phyloP scores from a whole-genome alignment of 2,888 invertebrate genomes.

The Cephus pulcher region DNA sequence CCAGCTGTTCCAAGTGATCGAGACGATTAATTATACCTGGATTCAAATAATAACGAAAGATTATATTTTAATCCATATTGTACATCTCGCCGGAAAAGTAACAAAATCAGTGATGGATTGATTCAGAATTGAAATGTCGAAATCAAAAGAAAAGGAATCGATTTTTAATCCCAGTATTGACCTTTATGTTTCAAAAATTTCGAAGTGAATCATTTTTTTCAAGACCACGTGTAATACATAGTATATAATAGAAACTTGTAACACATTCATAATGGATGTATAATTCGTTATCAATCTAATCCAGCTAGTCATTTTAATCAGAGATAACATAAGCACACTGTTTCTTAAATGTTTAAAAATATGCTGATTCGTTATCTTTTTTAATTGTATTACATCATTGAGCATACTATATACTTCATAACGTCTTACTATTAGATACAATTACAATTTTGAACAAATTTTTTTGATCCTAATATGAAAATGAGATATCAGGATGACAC shows the following conservation, averaged over 20 bases:
- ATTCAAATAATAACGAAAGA: neutral
- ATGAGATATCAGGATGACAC: neutral
- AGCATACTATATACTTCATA: too few species aligned
- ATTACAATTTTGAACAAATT: too few species aligned
- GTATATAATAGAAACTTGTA: neutral
- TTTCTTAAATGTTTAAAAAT: neutral
- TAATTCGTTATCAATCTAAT: neutral
- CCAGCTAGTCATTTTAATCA: neutral
- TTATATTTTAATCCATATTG: neutral
- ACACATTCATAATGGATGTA: neutral
- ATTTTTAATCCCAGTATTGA: neutral
- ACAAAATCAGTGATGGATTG: neutral
- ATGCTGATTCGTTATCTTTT: neutral
- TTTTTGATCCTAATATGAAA: too few species aligned
- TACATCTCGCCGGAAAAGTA: neutral
- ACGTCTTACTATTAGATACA: too few species aligned
- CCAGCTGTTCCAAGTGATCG: conserved; percentile 45
- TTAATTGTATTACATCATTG: neutral
- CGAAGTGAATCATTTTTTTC: neutral
- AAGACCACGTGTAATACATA: neutral
- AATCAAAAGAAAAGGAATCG: neutral
- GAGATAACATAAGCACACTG: neutral
- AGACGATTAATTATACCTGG: conserved; percentile 49
- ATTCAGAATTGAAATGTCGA: neutral
- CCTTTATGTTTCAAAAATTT: neutral